These are phyloP conservation scores for Oasisia sp. DNA, from an alignment of 2,888 invertebrate species.

Conservation along the genomic window DNA sequence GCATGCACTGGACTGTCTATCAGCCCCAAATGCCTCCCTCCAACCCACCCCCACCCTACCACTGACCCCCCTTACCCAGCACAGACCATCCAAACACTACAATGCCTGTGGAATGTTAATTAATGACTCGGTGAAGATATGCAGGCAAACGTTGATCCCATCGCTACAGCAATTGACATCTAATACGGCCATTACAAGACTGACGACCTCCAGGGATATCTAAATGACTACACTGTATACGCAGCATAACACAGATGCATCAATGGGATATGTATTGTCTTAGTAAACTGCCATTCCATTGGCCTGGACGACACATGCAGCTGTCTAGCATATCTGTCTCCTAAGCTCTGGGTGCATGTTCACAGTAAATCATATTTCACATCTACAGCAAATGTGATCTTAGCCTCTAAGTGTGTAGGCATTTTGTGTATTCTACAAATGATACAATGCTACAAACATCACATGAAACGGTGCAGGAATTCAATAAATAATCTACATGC, in stretches of 20 bases:
- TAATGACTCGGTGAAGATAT: neutral
- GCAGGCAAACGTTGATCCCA: neutral
- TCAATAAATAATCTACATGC: neutral
- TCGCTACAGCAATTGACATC: neutral
- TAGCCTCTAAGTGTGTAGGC: too few relatives aligned
- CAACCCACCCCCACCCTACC: neutral
- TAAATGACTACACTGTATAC: neutral
- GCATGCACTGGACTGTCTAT: neutral
- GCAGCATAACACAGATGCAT: neutral
- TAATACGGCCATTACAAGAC: constrained; percentile 8
- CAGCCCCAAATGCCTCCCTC: neutral
- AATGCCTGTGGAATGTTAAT: constrained; percentile 17
- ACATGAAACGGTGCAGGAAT: too few relatives aligned
- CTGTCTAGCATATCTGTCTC: neutral
- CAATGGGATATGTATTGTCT: constrained; percentile 8
- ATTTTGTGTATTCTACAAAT: too few relatives aligned
- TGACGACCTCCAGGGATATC: neutral
- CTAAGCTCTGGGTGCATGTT: neutral
- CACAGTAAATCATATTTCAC: too few relatives aligned
- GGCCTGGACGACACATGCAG: neutral
- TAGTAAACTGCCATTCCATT: neutral
- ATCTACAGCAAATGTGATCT: too few relatives aligned
- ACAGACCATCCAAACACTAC: neutral
- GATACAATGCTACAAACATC: too few relatives aligned
- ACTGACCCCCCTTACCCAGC: neutral